Evolutionary conservation across 2,888 invertebrate genomes (phyloP), one percentile per base, ranked within the genome.

Genomic region (Heteropelma amictum): DNA sequence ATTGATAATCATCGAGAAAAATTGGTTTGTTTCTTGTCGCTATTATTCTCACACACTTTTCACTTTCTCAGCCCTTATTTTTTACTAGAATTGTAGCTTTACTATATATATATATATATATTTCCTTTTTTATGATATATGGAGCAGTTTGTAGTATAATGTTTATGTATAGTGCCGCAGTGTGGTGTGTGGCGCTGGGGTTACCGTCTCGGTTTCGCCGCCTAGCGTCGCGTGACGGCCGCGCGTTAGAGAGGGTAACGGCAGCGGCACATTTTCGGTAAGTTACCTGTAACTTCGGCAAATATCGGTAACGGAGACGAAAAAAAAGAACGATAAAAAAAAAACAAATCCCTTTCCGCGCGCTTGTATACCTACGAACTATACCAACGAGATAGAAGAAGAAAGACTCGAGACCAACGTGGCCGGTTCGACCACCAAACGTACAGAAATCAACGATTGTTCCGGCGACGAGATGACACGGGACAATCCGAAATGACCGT

Each of bases 161-260:
- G 61, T 77, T 79, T 78, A 79, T 78, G 78, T 79, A 77, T 79
- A 81, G 81, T 80, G 81, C 82, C 82, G 81, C 82, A 79, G 79
- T 77, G 60, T n/a, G n/a, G n/a, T n/a, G 74, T 68, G 75, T 77
- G 71, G 51, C 70, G 64, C 63, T 63, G 72, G 67, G 38, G 51
- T 67, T 51, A 30, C 63, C 45, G 19, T 12, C 14, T 17, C 28
- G 14, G 40, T n/a, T 26, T 42, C 21, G 35, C 12, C 28, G 6
- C 28, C n/a, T n/a, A n/a, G n/a, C n/a, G n/a, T n/a, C n/a, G n/a
- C n/a, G n/a, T n/a, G n/a, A n/a, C n/a, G 17, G 30, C 7, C 19
- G 8, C 47, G 47, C 28, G 7, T 38, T 30, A 35, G n/a, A 14
- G 6, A 19, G 51, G 14, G 33, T 40, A 60, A 61, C 45, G 40